phyloP scores from a whole-genome alignment of 2,888 invertebrate genomes.

The Mesochorus sp. region DNA sequence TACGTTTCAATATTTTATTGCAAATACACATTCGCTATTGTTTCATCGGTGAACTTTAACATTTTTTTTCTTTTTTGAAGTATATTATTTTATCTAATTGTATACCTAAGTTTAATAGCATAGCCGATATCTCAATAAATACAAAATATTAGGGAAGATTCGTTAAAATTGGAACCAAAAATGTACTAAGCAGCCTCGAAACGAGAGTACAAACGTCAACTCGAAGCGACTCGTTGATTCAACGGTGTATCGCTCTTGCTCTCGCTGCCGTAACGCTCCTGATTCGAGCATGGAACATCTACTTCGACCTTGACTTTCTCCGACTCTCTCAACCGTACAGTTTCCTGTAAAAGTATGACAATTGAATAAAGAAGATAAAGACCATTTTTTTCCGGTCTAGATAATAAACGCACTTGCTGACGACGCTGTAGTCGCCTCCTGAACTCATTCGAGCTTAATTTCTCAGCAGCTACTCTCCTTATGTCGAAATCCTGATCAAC shows the following conservation, averaged over 20 bases:
- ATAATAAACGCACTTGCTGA: not conserved
- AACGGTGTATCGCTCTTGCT: conserved; percentile 76
- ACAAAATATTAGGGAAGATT: too few relatives aligned
- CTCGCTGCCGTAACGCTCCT: conserved; percentile 67
- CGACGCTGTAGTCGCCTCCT: conserved; percentile 61
- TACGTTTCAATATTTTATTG: too few relatives aligned
- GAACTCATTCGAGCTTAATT: conserved; percentile 68
- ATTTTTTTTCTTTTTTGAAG: too few relatives aligned
- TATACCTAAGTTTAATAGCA: too few relatives aligned
- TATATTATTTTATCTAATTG: too few relatives aligned
- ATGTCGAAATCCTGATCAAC: conserved; percentile 84
- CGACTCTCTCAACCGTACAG: conserved; percentile 29
- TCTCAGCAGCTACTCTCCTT: conserved; percentile 79
- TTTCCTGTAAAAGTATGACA: not conserved
- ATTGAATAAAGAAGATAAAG: not conserved
- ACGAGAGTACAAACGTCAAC: too few relatives aligned
- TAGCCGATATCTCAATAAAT: too few relatives aligned
- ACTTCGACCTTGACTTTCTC: conserved; percentile 52
- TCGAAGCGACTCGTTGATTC: conserved; percentile 68
- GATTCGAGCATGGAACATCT: conserved; percentile 42
- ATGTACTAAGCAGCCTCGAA: too few relatives aligned
- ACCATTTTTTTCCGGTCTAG: too few relatives aligned
- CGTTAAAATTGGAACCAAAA: too few relatives aligned
- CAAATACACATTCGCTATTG: too few relatives aligned
- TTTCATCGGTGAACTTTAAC: too few relatives aligned